Evolutionary conservation across 2,888 invertebrate species (phyloP).

Genomic region (Hypomecis punctinalis): DNA sequence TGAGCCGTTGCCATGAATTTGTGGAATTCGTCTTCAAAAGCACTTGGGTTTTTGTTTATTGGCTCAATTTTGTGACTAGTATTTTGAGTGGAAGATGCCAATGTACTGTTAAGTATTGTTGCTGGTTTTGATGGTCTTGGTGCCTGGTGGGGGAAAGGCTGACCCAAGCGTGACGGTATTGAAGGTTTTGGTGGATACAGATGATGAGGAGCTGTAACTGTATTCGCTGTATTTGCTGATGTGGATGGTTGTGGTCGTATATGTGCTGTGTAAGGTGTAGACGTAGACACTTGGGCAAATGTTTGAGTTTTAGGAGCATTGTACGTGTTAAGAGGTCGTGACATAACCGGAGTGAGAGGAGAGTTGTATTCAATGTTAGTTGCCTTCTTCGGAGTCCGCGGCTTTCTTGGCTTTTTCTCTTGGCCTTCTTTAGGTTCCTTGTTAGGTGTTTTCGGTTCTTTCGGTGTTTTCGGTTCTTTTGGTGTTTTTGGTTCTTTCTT

Average conservation of each 20-base stretch:
- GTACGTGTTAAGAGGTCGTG: constrained; percentile 49
- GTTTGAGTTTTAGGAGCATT: constrained; percentile 24
- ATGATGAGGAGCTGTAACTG: constrained; percentile 26
- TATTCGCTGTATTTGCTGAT: constrained; percentile 17
- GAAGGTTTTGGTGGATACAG: constrained; percentile 8
- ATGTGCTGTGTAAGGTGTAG: constrained; percentile 32
- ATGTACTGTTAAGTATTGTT: neutral
- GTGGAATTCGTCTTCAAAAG: constrained; percentile 74
- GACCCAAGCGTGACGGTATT: constrained; percentile 4
- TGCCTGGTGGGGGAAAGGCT: constrained; percentile 6
- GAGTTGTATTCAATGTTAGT: constrained; percentile 63
- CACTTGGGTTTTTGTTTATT: constrained; percentile 73
- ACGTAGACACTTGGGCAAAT: constrained; percentile 29
- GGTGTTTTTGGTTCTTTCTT: constrained; percentile 55
- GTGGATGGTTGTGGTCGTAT: constrained; percentile 28
- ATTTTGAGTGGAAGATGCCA: constrained; percentile 33
- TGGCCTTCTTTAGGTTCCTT: constrained; percentile 49
- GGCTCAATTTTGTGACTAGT: constrained; percentile 57
- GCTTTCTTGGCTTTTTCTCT: constrained; percentile 70
- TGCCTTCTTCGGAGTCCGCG: constrained; percentile 65
- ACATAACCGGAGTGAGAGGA: constrained; percentile 64
- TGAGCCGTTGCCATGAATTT: constrained; percentile 64
- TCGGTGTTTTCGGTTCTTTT: constrained; percentile 41
- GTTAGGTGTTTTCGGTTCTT: constrained; percentile 41
- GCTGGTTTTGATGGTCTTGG: neutral